Base-by-base conservation (phyloP, 2,113 vertebrate species). In the Dendrocopos noguchii region DNA sequence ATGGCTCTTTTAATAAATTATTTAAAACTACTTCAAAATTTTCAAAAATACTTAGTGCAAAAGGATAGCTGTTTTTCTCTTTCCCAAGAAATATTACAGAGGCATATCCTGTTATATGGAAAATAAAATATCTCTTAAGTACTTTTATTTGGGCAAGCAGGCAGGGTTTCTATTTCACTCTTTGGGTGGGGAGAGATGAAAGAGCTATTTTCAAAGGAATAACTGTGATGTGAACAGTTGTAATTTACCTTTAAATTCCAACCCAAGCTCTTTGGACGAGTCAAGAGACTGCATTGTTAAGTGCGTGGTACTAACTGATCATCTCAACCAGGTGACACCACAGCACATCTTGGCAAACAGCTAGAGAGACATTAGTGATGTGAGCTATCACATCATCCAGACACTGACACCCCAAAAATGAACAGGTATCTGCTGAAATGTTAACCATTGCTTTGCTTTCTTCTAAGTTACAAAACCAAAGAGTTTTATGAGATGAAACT, bases 41-140 rank as follows among this genome's bases (percentile, higher is more conserved):
- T 95, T 95, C 72, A 97, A 97, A 98, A 97, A 97, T 96, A 97
- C 28, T 92, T 89, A 97, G 88, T 97, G 91, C 88, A 97, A 97
- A 97, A 96, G 52, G 77, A 93, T 74, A 94, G 34, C 3, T 1
- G 31, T 44, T 59, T 66, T 55, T 50, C 36, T 64, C 18, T 22
- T 22, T 24, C 9, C 21, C 66, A 90, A 84, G 85, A 95, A 95
- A 91, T 93, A 80, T 83, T 96, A 94, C 66, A 96, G 91, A 93
- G 94, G 91, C 91, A 55, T 57, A 85, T 91, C 93, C 46, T 87
- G 53, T 95, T 71, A 65, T 91, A 83, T 74, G 92, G 94, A 97
- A 97, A 97, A 97, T 97, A 96, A 97, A 97, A 80, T 25, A 28
- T 70, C 81, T 78, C 42, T 53, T 88, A 79, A 76, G 88, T 90